Conservation (phyloP, 2,888 invertebrate species). For the Hydroisotoma schaefferi region DNA sequence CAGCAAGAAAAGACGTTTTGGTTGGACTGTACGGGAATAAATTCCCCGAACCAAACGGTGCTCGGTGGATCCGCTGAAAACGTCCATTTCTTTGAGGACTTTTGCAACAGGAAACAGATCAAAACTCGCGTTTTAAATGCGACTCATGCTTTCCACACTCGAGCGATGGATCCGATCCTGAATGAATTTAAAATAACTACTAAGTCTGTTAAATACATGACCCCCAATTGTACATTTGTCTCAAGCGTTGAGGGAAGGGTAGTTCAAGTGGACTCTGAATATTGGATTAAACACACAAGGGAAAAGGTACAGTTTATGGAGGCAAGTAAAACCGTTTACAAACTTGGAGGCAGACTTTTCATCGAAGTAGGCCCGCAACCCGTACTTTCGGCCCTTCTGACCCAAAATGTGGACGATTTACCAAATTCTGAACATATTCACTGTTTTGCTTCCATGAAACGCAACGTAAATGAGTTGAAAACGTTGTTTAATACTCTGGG, state of each 20-base stretch:
- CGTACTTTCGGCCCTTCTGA: slow-evolving; percentile 25
- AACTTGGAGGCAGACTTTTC: slow-evolving; percentile 24
- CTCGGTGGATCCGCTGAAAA: slow-evolving; percentile 19
- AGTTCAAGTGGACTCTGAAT: slow-evolving; percentile 17
- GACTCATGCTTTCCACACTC: slow-evolving; percentile 36
- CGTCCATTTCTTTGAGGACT: slow-evolving; percentile 12
- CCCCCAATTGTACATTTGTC: slow-evolving; percentile 20
- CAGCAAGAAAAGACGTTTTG: slow-evolving; percentile 16
- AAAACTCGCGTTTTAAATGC: slow-evolving; percentile 19
- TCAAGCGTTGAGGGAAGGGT: slow-evolving; percentile 26
- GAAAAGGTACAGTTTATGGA: slow-evolving; percentile 29
- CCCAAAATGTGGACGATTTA: slow-evolving; percentile 15
- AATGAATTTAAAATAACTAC: slow-evolving; percentile 1
- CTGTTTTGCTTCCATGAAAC: slow-evolving; percentile 25
- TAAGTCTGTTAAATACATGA: not conserved
- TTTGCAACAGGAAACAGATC: slow-evolving; percentile 11
- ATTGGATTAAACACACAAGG: slow-evolving; percentile 31
- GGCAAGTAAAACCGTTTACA: slow-evolving; percentile 16
- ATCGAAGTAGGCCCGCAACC: slow-evolving; percentile 41
- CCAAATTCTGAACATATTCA: slow-evolving; percentile 14
- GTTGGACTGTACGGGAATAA: slow-evolving; percentile 36
- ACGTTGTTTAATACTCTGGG: slow-evolving; percentile 25
- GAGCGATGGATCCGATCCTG: slow-evolving; percentile 32
- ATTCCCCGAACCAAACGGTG: slow-evolving; percentile 36
- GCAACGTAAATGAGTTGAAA: slow-evolving; percentile 26